phyloP scores from a whole-genome alignment of 2,888 invertebrate genomes.

The Drosophila ochracea region DNA sequence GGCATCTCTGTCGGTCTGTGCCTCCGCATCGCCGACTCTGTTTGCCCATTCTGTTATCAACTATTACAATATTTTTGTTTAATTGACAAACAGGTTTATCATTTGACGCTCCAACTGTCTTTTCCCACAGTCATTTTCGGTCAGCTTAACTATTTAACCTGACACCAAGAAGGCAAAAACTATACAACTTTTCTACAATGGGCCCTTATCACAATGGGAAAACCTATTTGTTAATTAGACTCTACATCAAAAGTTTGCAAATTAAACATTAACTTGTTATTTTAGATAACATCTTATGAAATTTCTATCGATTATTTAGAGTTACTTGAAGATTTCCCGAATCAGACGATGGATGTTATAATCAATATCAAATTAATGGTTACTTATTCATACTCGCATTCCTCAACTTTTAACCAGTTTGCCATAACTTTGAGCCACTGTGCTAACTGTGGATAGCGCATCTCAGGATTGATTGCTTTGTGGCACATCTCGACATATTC shows the following conservation, averaged over 20 bases:
- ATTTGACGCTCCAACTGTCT: constrained; percentile 76
- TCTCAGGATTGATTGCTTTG: constrained; percentile 33
- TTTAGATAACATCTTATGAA: background rate
- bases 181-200: constrained; percentile 20
- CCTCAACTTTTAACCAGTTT: background rate
- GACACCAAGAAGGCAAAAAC: constrained; percentile 29
- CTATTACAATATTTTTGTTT: constrained; percentile 80
- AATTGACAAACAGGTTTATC: constrained; percentile 81
- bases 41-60: constrained; percentile 76
- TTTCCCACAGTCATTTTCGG: constrained; percentile 76
- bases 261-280: background rate
- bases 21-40: constrained; percentile 41
- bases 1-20: constrained; percentile 10
- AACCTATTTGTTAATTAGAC: background rate
- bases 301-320: background rate
- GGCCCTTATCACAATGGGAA: background rate
- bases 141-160: constrained; percentile 46
- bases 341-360: too few relatives aligned
- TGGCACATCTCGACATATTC: constrained; percentile 23
- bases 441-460: background rate
- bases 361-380: background rate
- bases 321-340: background rate
- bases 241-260: background rate
- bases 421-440: constrained; percentile 13
- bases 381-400: background rate